Evolutionary conservation across 2,797 vertebrate genomes (phyloP).

Genomic region (Hozukius guyotensis): DNA sequence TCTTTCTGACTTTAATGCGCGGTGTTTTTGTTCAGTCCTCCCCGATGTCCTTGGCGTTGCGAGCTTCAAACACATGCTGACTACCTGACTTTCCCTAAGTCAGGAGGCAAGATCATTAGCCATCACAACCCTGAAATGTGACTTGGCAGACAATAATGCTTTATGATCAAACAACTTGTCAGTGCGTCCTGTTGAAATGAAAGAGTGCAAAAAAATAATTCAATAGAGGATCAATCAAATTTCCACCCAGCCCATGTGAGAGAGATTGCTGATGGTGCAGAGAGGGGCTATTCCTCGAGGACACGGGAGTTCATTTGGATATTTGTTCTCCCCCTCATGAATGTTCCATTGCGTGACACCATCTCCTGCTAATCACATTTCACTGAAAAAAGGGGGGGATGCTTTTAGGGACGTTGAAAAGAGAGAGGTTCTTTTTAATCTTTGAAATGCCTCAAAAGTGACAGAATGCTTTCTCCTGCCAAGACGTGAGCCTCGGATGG

Average conservation of each 20-base stretch:
- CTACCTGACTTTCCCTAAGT: constrained; percentile 85
- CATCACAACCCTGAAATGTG: constrained; percentile 86
- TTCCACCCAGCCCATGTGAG: constrained; percentile 79
- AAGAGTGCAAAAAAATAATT: constrained; percentile 87
- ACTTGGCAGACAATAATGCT: constrained; percentile 88
- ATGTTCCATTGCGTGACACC: constrained; percentile 96
- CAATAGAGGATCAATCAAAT: constrained; percentile 90
- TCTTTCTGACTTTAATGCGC: constrained; percentile 78
- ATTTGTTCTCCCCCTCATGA: constrained; percentile 91
- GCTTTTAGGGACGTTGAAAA: constrained; percentile 99
- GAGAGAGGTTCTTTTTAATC: constrained; percentile 99
- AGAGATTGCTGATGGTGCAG: constrained; percentile 89
- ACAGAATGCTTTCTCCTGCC: constrained; percentile 99
- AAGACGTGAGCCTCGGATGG: constrained; percentile 98
- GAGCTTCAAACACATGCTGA: constrained; percentile 87
- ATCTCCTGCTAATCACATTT: constrained; percentile 99
- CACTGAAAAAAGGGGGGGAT: constrained; percentile 73
- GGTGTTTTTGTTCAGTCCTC: constrained; percentile 81
- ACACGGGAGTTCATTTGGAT: constrained; percentile 87
- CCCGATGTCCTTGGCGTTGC: constrained; percentile 82
- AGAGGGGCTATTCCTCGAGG: constrained; percentile 88
- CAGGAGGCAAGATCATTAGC: constrained; percentile 88
- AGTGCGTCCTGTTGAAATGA: constrained; percentile 86
- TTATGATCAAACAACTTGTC: constrained; percentile 90
- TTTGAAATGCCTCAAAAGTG: constrained; percentile 99